These are phyloP conservation scores for Drosophila dunni DNA, from an alignment of 1,140 invertebrate genomes.

Conservation along the genomic window DNA sequence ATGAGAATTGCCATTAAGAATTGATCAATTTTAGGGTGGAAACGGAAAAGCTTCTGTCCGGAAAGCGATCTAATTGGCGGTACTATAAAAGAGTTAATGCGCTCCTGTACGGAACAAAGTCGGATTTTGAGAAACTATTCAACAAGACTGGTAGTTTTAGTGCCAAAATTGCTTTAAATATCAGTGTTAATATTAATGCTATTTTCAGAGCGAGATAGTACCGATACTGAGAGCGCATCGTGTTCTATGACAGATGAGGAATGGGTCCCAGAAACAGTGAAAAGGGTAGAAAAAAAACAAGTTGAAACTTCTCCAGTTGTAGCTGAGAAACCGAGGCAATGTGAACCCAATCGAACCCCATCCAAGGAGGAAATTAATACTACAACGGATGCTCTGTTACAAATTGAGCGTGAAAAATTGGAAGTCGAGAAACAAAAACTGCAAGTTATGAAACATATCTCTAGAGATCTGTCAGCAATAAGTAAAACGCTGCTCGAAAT, in stretches of 20 bases:
- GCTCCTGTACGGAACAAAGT: conserved; percentile 38
- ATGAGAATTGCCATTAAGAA: not conserved
- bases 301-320: not conserved
- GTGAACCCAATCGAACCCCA: not conserved
- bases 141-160: conserved; percentile 31
- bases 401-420: conserved; percentile 65
- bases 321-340: not conserved
- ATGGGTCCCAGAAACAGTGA: too few species aligned
- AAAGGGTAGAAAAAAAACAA: not conserved
- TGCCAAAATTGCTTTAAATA: not conserved
- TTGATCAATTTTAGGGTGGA: conserved; percentile 35
- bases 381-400: conserved; percentile 22
- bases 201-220: not conserved
- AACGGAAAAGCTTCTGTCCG: conserved; percentile 34
- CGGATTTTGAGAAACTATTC: conserved; percentile 56
- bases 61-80: conserved; percentile 47
- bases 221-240: too few species aligned
- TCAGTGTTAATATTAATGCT: not conserved
- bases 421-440: conserved; percentile 56
- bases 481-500: conserved; percentile 53
- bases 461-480: conserved; percentile 43
- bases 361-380: not conserved
- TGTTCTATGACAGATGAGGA: too few species aligned
- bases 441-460: conserved; percentile 58
- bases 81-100: conserved; percentile 55